Evolutionary conservation across 2,797 vertebrate species (phyloP), one percentile per base, ranked within the genome.

Genomic region (Intellagama lesueurii): DNA sequence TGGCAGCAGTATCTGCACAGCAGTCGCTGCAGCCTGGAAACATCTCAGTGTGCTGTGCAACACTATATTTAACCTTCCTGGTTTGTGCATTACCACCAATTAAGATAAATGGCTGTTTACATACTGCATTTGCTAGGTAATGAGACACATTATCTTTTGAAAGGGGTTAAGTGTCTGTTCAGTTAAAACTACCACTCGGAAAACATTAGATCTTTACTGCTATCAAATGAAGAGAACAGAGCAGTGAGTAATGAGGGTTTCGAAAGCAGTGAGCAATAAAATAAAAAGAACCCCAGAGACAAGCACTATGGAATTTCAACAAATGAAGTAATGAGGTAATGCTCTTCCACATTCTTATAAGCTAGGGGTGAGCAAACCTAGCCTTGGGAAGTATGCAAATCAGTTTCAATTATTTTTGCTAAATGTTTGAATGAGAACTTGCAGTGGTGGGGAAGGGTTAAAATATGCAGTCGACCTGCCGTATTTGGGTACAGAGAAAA

Each of bases 61-160:
- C 44, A 47, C 47, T 72, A 83, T 70, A 89, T 11, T 85, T 89
- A 60, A 82, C 81, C 81, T 73, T 64, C 60, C 85, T 68, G 56
- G 22, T 82, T 87, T 90, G 12, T 73, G 12, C 40, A 81, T 85
- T 87, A 84, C 73, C 26, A 7, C 75, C 70, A 88, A 90, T 81
- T 85, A 89, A 85, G 81, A 91, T 77, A 89, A 88, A 88, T 79
- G 73, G 47, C 69, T 87, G 60, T 64, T 87, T 88, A 83, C 69
- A 52, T 86, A 80, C 75, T 66, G 82, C 64, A 78, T 68, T 87
- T 82, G 86, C 88, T 81, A 88, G 60, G 78, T 87, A 85, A 88
- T 82, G 78, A 90, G 83, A 86, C 35, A 56, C 64, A 81, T 70
- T 90, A 88, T 72, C 12, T 88, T 77, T 66, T 82, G 66, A 90